Evolutionary conservation across 2,113 vertebrate genomes (phyloP).

Genomic region (Ondatra zibethicus): DNA sequence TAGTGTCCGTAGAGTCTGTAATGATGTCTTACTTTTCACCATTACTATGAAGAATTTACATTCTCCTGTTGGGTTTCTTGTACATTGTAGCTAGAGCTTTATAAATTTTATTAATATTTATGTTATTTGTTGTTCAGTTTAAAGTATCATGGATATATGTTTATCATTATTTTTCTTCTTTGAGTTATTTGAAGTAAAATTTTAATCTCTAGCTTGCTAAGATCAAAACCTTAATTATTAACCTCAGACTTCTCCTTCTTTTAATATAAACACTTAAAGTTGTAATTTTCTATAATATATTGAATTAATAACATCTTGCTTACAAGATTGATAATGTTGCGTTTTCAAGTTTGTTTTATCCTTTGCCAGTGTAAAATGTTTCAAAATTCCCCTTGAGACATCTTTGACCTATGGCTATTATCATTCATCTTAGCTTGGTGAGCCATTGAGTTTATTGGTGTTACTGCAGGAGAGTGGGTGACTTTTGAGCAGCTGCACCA

Average conservation of each 20-base stretch:
- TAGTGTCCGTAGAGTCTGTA: not conserved
- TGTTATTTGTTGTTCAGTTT: not conserved
- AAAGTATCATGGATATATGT: not conserved
- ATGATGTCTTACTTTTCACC: not conserved
- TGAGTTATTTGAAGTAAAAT: not conserved
- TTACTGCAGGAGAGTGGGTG: not conserved
- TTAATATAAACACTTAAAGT: not conserved
- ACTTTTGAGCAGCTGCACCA: not conserved
- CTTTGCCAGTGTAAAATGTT: not conserved
- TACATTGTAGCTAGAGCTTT: not conserved
- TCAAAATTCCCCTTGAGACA: not conserved
- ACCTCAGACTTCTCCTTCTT: not conserved
- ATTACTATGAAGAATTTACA: not conserved
- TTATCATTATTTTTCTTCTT: not conserved
- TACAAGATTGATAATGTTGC: not conserved
- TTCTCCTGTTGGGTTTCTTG: not conserved
- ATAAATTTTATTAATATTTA: not conserved
- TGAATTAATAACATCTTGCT: not conserved
- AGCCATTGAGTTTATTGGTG: not conserved
- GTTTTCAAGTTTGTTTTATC: not conserved
- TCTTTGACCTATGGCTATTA: not conserved
- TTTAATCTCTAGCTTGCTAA: not conserved
- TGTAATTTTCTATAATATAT: not conserved
- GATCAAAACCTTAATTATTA: not conserved
- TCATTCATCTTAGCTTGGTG: not conserved